phyloP scores from a whole-genome alignment of 92 coral and sea anemone species.

The Epizoanthus rinbou region DNA sequence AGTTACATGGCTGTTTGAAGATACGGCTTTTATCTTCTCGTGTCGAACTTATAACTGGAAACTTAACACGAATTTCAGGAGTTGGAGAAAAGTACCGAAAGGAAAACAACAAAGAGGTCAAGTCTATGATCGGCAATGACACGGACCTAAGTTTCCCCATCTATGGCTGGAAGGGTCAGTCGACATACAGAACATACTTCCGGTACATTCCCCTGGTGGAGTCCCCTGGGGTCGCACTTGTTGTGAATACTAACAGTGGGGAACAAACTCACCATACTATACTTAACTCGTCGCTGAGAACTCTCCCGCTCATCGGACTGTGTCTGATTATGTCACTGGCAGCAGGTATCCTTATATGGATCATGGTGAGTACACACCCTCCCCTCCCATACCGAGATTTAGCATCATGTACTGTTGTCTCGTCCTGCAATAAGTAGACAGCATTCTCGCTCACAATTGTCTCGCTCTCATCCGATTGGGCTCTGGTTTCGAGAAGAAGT shows the following conservation, averaged over 20 bases:
- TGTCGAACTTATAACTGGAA: too few species aligned
- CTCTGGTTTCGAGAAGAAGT: too few species aligned
- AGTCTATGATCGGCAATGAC: conserved; percentile 39
- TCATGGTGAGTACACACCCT: conserved; percentile 37
- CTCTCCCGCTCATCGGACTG: conserved; percentile 47
- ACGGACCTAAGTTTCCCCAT: conserved; percentile 57
- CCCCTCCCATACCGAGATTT: too few species aligned
- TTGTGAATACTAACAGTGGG: conserved; percentile 43
- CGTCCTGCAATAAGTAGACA: too few species aligned
- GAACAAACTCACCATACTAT: background rate
- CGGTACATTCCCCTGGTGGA: conserved; percentile 59
- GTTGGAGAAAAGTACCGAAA: conserved; percentile 10
- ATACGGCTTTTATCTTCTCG: too few species aligned
- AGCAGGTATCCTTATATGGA: conserved; percentile 44
- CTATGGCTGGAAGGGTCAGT: conserved; percentile 50
- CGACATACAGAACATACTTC: conserved; percentile 44
- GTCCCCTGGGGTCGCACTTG: conserved; percentile 60
- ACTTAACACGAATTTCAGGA: background rate
- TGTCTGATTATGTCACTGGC: conserved; percentile 12
- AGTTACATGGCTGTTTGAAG: too few species aligned
- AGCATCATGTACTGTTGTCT: too few species aligned
- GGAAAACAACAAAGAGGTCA: conserved; percentile 14
- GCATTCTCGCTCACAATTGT: too few species aligned
- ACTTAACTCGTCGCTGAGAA: conserved; percentile 18
- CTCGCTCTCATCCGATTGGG: too few species aligned